Conservation (phyloP, 2,797 vertebrate genomes). For the Thamnophis elegans region DNA sequence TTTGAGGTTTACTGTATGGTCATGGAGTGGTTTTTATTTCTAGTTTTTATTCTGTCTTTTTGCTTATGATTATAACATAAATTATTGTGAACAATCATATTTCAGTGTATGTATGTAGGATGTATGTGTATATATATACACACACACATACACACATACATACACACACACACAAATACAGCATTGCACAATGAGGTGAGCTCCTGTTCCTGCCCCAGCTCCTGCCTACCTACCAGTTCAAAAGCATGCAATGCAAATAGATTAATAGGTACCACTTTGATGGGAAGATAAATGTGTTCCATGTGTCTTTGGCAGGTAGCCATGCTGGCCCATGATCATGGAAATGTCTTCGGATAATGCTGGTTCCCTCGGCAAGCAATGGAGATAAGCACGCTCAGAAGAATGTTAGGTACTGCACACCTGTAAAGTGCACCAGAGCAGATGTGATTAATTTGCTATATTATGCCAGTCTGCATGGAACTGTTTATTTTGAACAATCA, state of each 20-base stretch:
- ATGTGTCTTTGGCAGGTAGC: neutral
- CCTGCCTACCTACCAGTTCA: neutral
- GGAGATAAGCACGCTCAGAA: neutral
- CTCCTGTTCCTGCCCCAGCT: neutral
- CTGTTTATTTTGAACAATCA: neutral
- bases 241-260: neutral
- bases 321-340: neutral
- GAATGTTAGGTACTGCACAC: neutral
- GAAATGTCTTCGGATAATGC: neutral
- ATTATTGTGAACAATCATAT: neutral
- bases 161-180: no score
- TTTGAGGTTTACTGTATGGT: neutral
- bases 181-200: neutral
- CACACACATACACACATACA: no score
- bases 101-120: neutral
- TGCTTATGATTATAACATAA: neutral
- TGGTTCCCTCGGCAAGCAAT: neutral
- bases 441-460: neutral
- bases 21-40: neutral
- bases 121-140: no score
- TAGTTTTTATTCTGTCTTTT: neutral
- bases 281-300: neutral
- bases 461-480: neutral
- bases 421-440: neutral
- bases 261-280: neutral